Percentiles rank a stretch among this genome's conserved stretches.
These are phyloP conservation scores for Protaetia brevitarsis DNA, from an alignment of 1,140 invertebrate genomes.

Conservation along the genomic window DNA sequence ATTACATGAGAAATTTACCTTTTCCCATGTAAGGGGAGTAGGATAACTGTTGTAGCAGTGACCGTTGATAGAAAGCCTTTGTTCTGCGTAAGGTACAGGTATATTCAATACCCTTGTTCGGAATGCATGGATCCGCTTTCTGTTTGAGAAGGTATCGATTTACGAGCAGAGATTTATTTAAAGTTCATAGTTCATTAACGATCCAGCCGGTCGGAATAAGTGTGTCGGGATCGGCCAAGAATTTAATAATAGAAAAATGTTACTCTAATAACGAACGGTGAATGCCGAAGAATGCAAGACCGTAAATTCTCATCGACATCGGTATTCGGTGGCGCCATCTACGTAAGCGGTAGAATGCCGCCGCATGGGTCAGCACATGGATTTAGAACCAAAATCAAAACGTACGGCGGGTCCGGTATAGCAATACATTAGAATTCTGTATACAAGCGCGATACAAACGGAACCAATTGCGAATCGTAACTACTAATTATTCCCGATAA, in stretches of 20 bases:
- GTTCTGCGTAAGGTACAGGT: no score
- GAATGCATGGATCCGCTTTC: no score
- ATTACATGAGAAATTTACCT: no score
- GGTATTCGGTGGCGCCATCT: slow-evolving; percentile 1
- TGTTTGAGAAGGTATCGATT: no score
- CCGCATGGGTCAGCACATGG: neutral
- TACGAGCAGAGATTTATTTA: neutral
- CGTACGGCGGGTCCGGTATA: neutral
- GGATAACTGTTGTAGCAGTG: no score
- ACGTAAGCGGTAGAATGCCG: neutral
- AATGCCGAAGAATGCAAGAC: slow-evolving; percentile 4
- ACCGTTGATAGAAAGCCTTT: no score
- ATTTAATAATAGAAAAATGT: slow-evolving; percentile 19
- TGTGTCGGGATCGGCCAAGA: neutral
- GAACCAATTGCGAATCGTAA: no score
- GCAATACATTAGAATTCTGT: slow-evolving; percentile 9
- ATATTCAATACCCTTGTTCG: no score
- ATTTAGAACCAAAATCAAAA: slow-evolving; percentile 10
- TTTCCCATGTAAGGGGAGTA: no score
- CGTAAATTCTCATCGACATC: slow-evolving; percentile 11
- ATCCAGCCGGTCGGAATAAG: neutral
- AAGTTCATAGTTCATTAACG: neutral
- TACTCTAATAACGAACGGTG: slow-evolving; percentile 2
- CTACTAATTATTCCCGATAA: no score
- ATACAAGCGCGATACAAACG: no score